Evolutionary conservation across 2,888 invertebrate genomes (phyloP).

Genomic region (Netelia inedita): DNA sequence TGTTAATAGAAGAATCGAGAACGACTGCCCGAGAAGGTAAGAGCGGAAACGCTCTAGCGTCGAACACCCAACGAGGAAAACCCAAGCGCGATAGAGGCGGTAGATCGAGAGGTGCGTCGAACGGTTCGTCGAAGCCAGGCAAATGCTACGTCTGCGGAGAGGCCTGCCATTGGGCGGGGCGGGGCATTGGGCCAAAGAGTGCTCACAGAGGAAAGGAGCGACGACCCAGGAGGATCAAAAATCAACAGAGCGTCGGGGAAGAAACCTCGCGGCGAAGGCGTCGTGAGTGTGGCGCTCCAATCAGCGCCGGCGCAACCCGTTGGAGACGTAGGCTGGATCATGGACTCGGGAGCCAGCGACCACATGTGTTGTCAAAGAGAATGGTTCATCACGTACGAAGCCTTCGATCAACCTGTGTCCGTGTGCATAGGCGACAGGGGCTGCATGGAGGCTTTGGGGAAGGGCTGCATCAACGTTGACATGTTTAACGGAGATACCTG

Average conservation of each 20-base stretch:
- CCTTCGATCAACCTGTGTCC: conserved; percentile 14
- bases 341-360: conserved; percentile 62
- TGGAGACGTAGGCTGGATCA: conserved; percentile 29
- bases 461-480: conserved; percentile 63
- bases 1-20: conserved; percentile 58
- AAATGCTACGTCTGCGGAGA: conserved; percentile 58
- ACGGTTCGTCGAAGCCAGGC: conserved; percentile 45
- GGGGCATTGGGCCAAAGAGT: conserved; percentile 50
- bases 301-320: not conserved
- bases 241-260: conserved; percentile 9
- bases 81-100: conserved; percentile 7
- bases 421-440: conserved; percentile 64
- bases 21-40: not conserved
- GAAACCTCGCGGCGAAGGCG: conserved; percentile 21
- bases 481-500: conserved; percentile 67
- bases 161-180: no score
- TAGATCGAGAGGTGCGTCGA: conserved; percentile 1
- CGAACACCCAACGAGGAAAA: conserved; percentile 11
- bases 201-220: conserved; percentile 36
- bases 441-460: conserved; percentile 57
- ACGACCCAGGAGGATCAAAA: conserved; percentile 1
- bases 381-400: conserved; percentile 57
- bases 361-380: conserved; percentile 57
- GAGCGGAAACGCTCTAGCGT: conserved; percentile 36
- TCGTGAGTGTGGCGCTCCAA: conserved; percentile 54